Base-by-base conservation (phyloP, 2,797 vertebrate species). In the Salarias fasciatus region DNA sequence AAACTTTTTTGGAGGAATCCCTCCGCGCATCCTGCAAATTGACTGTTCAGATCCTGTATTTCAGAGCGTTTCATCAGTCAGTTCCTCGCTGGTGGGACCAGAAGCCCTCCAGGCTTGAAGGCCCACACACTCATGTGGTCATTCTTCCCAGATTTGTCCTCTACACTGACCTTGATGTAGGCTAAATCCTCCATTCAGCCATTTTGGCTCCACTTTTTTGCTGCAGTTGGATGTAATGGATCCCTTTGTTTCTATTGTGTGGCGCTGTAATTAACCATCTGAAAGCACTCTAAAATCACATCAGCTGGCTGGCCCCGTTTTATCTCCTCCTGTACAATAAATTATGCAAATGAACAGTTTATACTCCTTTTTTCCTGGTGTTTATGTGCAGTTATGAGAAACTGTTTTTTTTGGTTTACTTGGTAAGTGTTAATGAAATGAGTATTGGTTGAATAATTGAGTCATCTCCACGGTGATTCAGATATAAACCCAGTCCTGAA, bases 251-350 rank as follows among this genome's bases (percentile, higher is more conserved):
- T 69, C 69, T 58, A 66, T 83, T 77, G 54, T 80, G 38, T 79
- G 14, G 15, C 77, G 74, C 69, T 72, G 68, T 69, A 86, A 85
- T 89, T 79, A 87, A 75, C 45, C 77, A 82, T 81, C 77, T 84
- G 82, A 87, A 84, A 74, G 71, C 77, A 73, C 73, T 90, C 65
- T 45, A 60, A 74, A 82, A 82, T 80, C 65, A 55, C 63, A 75
- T 75, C 61, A 72, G 59, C 46, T 66, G 48, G 35, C 66, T 42
- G 63, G 52, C 51, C 76, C 69, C 73, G 61, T 58, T 68, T 44
- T 53, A 36, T 48, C 18, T 71, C 53, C 47, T 78, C 50, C 37
- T 67, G 53, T 33, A 47, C 58, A 69, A 75, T 44, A 75, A 79
- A 76, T 78, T 53, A 66, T 65, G 40, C 63, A 61, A 72, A 77